Percentiles rank a stretch among this genome's conserved stretches.
Evolutionary conservation across 1,140 invertebrate species (phyloP).

Genomic region (Patella vulgata): DNA sequence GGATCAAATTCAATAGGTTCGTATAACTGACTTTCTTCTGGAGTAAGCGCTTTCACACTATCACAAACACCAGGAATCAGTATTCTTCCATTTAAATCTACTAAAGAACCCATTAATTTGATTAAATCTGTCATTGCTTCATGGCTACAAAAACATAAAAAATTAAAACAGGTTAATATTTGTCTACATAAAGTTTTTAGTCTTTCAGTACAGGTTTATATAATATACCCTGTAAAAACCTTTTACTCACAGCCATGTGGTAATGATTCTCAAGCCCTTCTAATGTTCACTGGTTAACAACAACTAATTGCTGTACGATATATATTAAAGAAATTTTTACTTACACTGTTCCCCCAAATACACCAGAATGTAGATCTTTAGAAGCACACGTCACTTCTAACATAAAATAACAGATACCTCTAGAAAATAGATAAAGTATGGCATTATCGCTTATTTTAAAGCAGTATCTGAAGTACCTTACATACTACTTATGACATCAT

Average conservation of each 20-base stretch:
- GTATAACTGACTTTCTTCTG: conserved; percentile 83
- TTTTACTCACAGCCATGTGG: too few species aligned
- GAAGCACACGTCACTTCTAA: conserved; percentile 88
- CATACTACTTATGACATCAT: neutral
- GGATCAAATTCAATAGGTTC: conserved; percentile 90
- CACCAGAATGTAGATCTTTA: conserved; percentile 95
- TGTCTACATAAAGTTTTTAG: neutral
- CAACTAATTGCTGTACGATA: too few species aligned
- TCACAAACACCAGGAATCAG: conserved; percentile 63
- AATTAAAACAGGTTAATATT: neutral
- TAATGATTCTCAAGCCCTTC: too few species aligned
- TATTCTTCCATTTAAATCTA: conserved; percentile 61
- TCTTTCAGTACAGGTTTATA: neutral
- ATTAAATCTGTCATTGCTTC: conserved; percentile 66
- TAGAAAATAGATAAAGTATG: conserved; percentile 47
- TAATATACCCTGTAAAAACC: too few species aligned
- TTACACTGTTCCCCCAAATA: conserved; percentile 86
- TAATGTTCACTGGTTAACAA: too few species aligned
- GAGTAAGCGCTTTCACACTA: conserved; percentile 66
- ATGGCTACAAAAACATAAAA: conserved; percentile 45
- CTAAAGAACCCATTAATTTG: conserved; percentile 51
- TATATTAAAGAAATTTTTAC: too few species aligned
- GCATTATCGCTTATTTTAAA: too few species aligned
- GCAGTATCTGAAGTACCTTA: neutral
- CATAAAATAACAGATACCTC: conserved; percentile 91